A percentile compares a stretch with the other conserved stretches of the same genome.
These are phyloP conservation scores for Hyposmocoma kahamanoa DNA, from an alignment of 1,140 invertebrate genomes.

Conservation along the genomic window DNA sequence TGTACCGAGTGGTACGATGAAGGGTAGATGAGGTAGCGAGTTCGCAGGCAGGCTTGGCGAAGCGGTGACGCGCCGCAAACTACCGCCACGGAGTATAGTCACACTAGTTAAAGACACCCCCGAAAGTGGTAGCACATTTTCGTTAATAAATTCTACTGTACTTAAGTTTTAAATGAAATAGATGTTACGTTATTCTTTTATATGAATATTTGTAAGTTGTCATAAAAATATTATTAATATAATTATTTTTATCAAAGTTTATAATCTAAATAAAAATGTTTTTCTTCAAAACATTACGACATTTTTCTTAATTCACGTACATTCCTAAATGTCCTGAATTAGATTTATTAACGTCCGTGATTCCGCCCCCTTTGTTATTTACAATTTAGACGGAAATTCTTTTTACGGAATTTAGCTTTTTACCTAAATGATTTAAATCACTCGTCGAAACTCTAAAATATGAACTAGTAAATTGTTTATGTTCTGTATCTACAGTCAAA, in stretches of 20 bases:
- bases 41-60: constrained; percentile 13
- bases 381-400: too few relatives aligned
- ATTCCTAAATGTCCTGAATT: too few relatives aligned
- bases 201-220: constrained; percentile 73
- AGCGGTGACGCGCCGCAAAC: constrained; percentile 21
- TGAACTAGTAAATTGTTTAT: too few relatives aligned
- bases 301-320: constrained; percentile 29
- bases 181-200: constrained; percentile 73
- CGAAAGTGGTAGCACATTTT: constrained; percentile 67
- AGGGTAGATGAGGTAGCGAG: too few relatives aligned
- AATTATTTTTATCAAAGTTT: constrained; percentile 75
- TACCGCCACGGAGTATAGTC: constrained; percentile 46
- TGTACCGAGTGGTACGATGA: background rate
- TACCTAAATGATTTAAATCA: too few relatives aligned
- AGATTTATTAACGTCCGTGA: too few relatives aligned
- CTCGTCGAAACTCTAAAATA: too few relatives aligned
- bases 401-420: too few relatives aligned
- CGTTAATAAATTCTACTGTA: constrained; percentile 63
- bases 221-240: constrained; percentile 74
- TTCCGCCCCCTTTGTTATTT: too few relatives aligned
- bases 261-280: constrained; percentile 74
- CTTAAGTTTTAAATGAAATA: constrained; percentile 66
- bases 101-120: constrained; percentile 66
- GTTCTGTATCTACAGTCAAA: too few relatives aligned
- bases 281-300: constrained; percentile 63